phyloP scores from a whole-genome alignment of 2,888 invertebrate species.

The Nephrotoma appendiculata region DNA sequence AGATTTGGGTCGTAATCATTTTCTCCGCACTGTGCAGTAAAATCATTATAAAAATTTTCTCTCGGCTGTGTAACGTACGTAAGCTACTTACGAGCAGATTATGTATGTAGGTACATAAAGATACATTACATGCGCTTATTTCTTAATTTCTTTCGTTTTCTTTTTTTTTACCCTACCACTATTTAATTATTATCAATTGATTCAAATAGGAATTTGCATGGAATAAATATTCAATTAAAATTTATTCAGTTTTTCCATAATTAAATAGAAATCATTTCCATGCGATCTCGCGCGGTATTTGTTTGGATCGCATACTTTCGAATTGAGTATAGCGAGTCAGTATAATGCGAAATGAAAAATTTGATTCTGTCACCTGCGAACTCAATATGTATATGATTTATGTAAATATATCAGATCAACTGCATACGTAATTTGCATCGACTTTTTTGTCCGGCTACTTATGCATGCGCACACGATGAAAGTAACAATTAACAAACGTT shows the following conservation, averaged over 20 bases:
- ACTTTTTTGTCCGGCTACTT: not conserved
- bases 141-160: not conserved
- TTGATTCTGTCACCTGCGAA: not conserved
- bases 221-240: not conserved
- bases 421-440: not conserved
- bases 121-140: not conserved
- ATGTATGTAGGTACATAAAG: not conserved
- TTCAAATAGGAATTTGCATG: not conserved
- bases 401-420: not conserved
- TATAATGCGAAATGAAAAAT: not conserved
- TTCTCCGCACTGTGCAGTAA: not conserved
- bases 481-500: too few relatives aligned
- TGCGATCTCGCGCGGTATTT: not conserved
- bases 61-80: not conserved
- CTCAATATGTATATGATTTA: not conserved
- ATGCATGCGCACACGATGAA: too few relatives aligned
- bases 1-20: not conserved
- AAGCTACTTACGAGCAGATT: too few relatives aligned
- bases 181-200: not conserved
- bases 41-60: not conserved
- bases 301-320: not conserved
- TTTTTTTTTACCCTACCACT: not conserved
- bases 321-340: not conserved
- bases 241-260: not conserved
- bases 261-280: not conserved